Evolutionary conservation across 2,888 invertebrate genomes (phyloP), one percentile per base, ranked within the genome.

Genomic region (Cantharis rufa): DNA sequence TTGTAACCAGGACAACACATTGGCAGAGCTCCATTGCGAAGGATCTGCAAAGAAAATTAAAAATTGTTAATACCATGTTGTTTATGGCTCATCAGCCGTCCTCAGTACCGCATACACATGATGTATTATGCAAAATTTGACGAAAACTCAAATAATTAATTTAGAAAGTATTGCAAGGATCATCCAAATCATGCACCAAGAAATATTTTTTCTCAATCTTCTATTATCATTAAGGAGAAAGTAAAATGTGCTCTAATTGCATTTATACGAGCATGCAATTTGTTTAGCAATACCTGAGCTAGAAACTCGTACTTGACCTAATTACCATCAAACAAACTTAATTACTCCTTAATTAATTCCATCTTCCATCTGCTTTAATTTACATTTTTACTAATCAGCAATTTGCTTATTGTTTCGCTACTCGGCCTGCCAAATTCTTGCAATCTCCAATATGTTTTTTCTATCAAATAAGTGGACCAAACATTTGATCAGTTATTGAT

Each of bases 1-100:
- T 87, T 94, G 92, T 78, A 97, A 91, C 98, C 98, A 98, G 18
- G 95, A 92, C 81, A 94, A 94, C 69, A 96, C 97, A 86, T 98
- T 95, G 77, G 92, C 91, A 15, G 92, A 90, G 83, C 93, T 94
- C 98, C 98, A 98, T 84, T 93, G 92, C 86, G 92, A 91, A 80
- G 98, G 97, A 92, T 98, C 98, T 98, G 89, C 18, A 78, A 78
- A n/a, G 1, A 48, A 48, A 48, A 2, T 48, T n/a, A 9, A 48
- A 48, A n/a, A n/a, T n/a, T n/a, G n/a, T n/a, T n/a, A n/a, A n/a
- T n/a, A n/a, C n/a, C n/a, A n/a, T n/a, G n/a, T n/a, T n/a, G n/a
- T n/a, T n/a, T n/a, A n/a, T n/a, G n/a, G n/a, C n/a, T n/a, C n/a
- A 21, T 2, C 18, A 2, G 18, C 18, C 18, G 18, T 18, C 18